phyloP scores from a whole-genome alignment of 2,113 vertebrate genomes.

The Rhea pennata region DNA sequence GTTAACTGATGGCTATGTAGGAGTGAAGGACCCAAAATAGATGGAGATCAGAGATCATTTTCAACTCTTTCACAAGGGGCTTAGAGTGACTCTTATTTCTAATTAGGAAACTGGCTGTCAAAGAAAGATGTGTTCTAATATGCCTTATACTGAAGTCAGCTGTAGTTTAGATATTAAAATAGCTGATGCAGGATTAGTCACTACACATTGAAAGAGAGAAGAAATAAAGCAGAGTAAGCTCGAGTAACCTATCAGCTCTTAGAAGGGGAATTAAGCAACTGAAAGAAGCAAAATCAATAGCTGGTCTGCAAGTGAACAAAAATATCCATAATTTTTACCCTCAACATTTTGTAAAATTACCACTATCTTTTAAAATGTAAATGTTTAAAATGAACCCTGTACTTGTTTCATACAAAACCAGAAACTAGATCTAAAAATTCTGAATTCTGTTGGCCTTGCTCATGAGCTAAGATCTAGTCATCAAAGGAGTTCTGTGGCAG shows the following conservation, averaged over 20 bases:
- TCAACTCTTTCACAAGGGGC: constrained; percentile 36
- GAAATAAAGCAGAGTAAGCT: constrained; percentile 38
- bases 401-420: not conserved
- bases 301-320: not conserved
- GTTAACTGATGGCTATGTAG: not conserved
- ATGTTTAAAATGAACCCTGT: not conserved
- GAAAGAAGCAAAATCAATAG: constrained; percentile 6
- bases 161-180: constrained; percentile 43
- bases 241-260: not conserved
- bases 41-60: constrained; percentile 54
- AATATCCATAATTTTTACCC: not conserved
- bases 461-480: not conserved
- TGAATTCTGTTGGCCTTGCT: not conserved
- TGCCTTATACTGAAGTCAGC: not conserved
- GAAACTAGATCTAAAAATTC: not conserved
- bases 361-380: not conserved
- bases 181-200: constrained; percentile 52
- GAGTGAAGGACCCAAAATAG: constrained; percentile 48
- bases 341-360: not conserved
- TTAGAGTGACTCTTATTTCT: constrained; percentile 43
- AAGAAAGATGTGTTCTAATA: not conserved
- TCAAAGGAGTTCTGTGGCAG: not conserved
- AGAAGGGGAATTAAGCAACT: constrained; percentile 12
- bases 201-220: not conserved
- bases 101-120: constrained; percentile 58